Conservation (phyloP, 1,140 invertebrate species). For the Drosophila tsacasi region DNA sequence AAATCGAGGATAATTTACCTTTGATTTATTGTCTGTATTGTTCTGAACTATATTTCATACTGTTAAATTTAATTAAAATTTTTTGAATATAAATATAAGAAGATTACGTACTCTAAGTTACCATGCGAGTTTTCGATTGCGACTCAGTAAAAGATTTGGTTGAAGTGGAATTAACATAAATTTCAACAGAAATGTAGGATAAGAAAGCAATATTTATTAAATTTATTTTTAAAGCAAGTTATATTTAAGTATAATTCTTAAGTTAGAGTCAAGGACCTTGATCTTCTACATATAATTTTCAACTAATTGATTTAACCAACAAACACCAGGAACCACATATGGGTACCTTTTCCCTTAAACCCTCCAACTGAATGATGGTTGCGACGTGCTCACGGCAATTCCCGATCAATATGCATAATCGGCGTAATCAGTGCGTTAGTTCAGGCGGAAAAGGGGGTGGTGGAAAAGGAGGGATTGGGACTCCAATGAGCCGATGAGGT, state of each 20-base stretch:
- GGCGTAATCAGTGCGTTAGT: constrained; percentile 65
- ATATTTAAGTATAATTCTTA: background rate
- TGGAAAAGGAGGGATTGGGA: too few relatives aligned
- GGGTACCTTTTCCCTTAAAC: background rate
- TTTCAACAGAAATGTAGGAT: too few relatives aligned
- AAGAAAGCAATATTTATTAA: too few relatives aligned
- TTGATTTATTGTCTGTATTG: too few relatives aligned
- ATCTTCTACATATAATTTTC: constrained; percentile 21
- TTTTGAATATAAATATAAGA: too few relatives aligned
- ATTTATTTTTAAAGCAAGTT: background rate
- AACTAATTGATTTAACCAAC: constrained; percentile 51
- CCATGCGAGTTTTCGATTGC: too few relatives aligned
- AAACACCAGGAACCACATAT: background rate
- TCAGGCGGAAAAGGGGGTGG: background rate
- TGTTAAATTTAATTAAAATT: too few relatives aligned
- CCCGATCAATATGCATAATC: constrained; percentile 79
- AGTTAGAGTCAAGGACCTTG: background rate
- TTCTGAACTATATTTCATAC: too few relatives aligned
- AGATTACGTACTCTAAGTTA: too few relatives aligned
- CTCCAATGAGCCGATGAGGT: constrained; percentile 11
- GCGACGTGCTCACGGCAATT: constrained; percentile 61
- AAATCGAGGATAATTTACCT: too few relatives aligned
- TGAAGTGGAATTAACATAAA: too few relatives aligned
- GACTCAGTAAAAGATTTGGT: too few relatives aligned
- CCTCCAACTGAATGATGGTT: constrained; percentile 59